Percentiles rank a stretch among this genome's conserved stretches.
Evolutionary conservation across 2,797 vertebrate genomes (phyloP).

Genomic region (Amphiprion clarkii): DNA sequence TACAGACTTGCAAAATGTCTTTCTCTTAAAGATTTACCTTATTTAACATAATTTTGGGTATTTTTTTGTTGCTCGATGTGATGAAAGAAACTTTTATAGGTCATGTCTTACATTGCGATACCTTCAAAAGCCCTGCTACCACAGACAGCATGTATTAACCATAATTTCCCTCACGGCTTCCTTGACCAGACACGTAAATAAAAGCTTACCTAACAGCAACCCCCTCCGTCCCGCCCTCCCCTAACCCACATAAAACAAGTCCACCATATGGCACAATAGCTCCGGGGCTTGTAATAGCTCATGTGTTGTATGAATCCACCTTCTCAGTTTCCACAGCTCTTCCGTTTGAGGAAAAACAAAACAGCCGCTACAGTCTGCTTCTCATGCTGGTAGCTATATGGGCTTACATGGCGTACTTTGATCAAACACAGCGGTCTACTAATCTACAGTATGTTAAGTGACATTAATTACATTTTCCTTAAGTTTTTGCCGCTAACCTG

Average conservation of each 20-base stretch:
- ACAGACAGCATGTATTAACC: constrained; percentile 42
- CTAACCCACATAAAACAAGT: constrained; percentile 73
- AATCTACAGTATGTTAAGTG: too few species aligned
- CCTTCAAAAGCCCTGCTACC: constrained; percentile 33
- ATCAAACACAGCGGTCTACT: too few species aligned
- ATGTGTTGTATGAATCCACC: constrained; percentile 77
- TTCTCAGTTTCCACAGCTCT: constrained; percentile 70
- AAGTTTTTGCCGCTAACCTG: too few species aligned
- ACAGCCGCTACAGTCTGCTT: constrained; percentile 38
- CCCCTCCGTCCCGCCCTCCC: constrained; percentile 17
- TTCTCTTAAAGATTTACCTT: background rate
- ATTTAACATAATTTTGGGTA: background rate
- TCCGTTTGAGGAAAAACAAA: constrained; percentile 55
- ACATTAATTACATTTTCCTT: too few species aligned
- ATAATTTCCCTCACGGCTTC: constrained; percentile 64
- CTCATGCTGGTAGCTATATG: constrained; percentile 19
- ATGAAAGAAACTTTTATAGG: background rate
- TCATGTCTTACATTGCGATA: constrained; percentile 40
- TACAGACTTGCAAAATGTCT: background rate
- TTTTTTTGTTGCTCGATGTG: background rate
- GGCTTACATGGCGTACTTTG: too few species aligned
- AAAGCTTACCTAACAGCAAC: constrained; percentile 61
- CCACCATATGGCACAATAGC: constrained; percentile 84
- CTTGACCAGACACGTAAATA: constrained; percentile 66
- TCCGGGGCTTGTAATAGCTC: constrained; percentile 75